These are phyloP conservation scores for Mormyrus hasselquistii DNA, from an alignment of 2,797 vertebrate species.

Conservation along the genomic window DNA sequence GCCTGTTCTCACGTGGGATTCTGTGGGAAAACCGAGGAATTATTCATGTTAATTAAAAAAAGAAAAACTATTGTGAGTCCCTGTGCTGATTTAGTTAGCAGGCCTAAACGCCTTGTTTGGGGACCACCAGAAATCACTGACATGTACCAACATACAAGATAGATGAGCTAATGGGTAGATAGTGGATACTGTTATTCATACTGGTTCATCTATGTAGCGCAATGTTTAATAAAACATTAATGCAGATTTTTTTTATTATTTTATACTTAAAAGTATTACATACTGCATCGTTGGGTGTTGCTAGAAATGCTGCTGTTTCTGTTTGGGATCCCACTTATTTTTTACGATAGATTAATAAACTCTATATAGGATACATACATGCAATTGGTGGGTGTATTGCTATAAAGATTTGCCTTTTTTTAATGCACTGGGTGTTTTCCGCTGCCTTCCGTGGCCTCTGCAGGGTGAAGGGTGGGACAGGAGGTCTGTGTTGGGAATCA, in stretches of 20 bases:
- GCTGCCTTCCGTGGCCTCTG: background rate
- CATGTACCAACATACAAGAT: slow-evolving; percentile 13
- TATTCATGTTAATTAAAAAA: slow-evolving; percentile 44
- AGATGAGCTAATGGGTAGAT: slow-evolving; percentile 6
- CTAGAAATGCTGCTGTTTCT: background rate
- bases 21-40: slow-evolving; percentile 38
- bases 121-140: slow-evolving; percentile 29
- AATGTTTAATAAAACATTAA: background rate
- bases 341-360: background rate
- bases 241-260: background rate
- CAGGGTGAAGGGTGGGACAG: background rate
- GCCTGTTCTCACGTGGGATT: slow-evolving; percentile 14
- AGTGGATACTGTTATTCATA: background rate
- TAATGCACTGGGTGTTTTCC: background rate
- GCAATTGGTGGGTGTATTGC: background rate
- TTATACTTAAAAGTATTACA: background rate
- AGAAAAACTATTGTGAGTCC: slow-evolving; percentile 33
- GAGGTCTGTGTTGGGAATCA: slow-evolving; percentile 36
- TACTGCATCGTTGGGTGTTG: background rate
- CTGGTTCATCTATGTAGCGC: background rate
- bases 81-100: background rate
- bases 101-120: slow-evolving; percentile 27
- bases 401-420: background rate
- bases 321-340: background rate
- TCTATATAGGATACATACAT: background rate